These are phyloP conservation scores for Eulemur mongoz DNA, from an alignment of 2,797 vertebrate genomes.

Conservation along the genomic window DNA sequence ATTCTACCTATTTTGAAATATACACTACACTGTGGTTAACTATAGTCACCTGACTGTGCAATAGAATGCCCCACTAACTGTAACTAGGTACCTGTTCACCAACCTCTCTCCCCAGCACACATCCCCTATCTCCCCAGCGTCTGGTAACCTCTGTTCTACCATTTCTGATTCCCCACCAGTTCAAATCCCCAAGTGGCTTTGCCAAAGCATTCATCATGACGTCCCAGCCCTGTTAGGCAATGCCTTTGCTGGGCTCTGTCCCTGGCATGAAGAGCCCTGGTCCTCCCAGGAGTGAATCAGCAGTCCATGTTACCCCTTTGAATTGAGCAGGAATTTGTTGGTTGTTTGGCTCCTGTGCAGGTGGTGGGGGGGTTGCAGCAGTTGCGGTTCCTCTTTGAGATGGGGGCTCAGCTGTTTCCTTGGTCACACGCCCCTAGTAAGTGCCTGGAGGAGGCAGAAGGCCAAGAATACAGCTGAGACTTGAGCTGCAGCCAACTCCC, in stretches of 20 bases:
- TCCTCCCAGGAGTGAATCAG: neutral
- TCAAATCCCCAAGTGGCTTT: neutral
- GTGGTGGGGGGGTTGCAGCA: slow-evolving; percentile 59
- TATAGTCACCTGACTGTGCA: too few species aligned
- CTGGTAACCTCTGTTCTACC: neutral
- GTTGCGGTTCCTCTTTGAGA: slow-evolving; percentile 74
- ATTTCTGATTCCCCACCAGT: neutral
- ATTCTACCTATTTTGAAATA: neutral
- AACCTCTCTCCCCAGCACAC: neutral
- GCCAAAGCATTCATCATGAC: neutral
- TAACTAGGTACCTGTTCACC: neutral
- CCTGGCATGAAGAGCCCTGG: neutral
- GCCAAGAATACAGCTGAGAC: slow-evolving; percentile 74
- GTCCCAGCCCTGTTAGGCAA: neutral
- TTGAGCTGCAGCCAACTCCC: slow-evolving; percentile 52
- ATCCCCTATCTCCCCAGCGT: neutral
- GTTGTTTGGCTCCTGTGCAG: slow-evolving; percentile 61
- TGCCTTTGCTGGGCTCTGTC: neutral
- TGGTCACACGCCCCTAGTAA: slow-evolving; percentile 65
- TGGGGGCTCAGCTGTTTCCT: slow-evolving; percentile 78
- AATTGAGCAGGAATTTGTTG: neutral
- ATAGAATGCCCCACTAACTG: neutral
- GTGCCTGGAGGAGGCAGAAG: slow-evolving; percentile 64
- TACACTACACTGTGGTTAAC: neutral
- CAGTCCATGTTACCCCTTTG: neutral